phyloP scores from a whole-genome alignment of 2,113 vertebrate species.

The Nipponia nippon region DNA sequence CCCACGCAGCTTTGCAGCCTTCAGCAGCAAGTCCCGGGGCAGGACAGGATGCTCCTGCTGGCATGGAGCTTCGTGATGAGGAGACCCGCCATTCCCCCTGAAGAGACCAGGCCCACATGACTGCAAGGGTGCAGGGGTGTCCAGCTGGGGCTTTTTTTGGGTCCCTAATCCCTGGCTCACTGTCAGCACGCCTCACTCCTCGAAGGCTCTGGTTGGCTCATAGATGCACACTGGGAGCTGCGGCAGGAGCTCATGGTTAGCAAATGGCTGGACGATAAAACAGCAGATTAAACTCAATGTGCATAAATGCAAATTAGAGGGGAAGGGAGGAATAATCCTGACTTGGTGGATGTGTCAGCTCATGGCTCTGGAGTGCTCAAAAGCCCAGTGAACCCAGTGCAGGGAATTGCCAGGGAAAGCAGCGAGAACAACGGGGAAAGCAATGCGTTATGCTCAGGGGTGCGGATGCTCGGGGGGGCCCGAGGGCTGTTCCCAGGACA shows the following conservation, averaged over 20 bases:
- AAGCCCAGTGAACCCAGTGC: accelerated
- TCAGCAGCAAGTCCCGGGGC: not conserved
- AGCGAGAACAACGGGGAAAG: not conserved
- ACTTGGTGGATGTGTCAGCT: not conserved
- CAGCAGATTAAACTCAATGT: conserved; percentile 2
- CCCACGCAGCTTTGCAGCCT: accelerated
- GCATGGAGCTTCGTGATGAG: accelerated
- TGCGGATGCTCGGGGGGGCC: accelerated
- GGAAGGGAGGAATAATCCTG: not conserved
- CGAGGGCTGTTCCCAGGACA: not conserved
- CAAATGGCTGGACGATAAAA: not conserved
- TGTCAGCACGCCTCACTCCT: not conserved
- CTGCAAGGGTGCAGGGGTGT: not conserved
- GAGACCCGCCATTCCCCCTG: not conserved
- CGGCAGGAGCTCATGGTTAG: not conserved
- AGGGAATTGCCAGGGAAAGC: not conserved
- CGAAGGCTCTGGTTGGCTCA: not conserved
- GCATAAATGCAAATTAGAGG: conserved; percentile 24
- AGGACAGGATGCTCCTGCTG: not conserved
- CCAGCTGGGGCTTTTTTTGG: not conserved
- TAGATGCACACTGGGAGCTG: not conserved
- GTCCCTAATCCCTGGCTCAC: not conserved
- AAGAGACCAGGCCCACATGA: not conserved
- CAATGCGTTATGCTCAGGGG: accelerated
- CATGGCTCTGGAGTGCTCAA: not conserved